phyloP scores from a whole-genome alignment of 2,888 invertebrate species.

The Polyploca ridens region DNA sequence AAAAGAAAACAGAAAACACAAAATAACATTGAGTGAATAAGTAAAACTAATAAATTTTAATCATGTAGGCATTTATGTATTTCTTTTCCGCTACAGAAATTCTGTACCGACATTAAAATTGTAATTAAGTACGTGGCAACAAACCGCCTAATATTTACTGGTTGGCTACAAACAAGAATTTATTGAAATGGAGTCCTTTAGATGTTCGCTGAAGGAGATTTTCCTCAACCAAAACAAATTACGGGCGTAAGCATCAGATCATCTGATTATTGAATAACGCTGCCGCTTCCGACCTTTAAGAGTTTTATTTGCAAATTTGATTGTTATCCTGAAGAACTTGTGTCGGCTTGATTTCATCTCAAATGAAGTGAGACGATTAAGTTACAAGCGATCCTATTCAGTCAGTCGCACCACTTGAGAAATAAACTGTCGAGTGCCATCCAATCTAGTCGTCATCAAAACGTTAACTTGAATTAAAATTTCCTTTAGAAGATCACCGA shows the following conservation, averaged over 20 bases:
- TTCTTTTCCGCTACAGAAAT: not conserved
- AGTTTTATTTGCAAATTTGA: constrained; percentile 47
- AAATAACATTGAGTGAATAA: too few species aligned
- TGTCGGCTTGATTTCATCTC: constrained; percentile 53
- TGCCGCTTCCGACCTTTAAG: constrained; percentile 35
- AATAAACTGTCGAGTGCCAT: constrained; percentile 59
- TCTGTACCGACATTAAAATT: constrained; percentile 4
- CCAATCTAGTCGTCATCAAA: constrained; percentile 43
- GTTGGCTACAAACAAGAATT: constrained; percentile 30
- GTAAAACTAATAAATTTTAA: too few species aligned
- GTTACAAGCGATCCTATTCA: constrained; percentile 43
- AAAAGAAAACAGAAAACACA: too few species aligned
- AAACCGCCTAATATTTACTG: constrained; percentile 28
- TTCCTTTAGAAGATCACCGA: constrained; percentile 33
- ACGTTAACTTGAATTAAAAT: constrained; percentile 55
- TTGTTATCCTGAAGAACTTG: constrained; percentile 39
- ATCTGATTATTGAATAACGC: constrained; percentile 50
- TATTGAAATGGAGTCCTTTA: constrained; percentile 32
- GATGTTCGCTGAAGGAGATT: constrained; percentile 36
- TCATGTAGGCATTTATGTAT: too few species aligned
- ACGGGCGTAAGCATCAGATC: constrained; percentile 39
- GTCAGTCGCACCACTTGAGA: constrained; percentile 48
- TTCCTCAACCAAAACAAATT: constrained; percentile 40
- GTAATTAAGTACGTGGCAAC: constrained; percentile 12
- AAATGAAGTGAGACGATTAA: constrained; percentile 48